Base-by-base conservation (phyloP, 2,888 invertebrate species). In the Drosophila greeni region DNA sequence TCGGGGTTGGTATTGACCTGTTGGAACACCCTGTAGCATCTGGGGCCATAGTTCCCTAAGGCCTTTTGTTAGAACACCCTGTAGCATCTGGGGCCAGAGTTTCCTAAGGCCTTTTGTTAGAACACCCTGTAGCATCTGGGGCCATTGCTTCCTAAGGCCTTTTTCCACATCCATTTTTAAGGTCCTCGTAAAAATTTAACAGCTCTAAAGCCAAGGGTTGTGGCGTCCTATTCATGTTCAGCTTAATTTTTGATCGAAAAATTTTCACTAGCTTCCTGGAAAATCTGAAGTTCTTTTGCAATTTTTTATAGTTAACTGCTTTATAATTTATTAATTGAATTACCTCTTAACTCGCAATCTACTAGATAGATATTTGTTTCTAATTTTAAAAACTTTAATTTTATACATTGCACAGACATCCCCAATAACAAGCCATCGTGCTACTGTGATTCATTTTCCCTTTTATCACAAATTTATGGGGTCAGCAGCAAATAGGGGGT, bases 401-500 rank as follows among this genome's bases (percentile, higher is more conserved):
- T 42, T 5, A 24, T 5, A 5, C 5, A 24, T n/a, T 23, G 5
- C n/a, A 42, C 5, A n/a, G n/a, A 26, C 16, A 43, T 43, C 12
- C 12, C 29, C 12, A 18, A 18, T 1, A 14, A 29, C 2, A 12
- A 12, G 12, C 45, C 29, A 8, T 18, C 4, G 12, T 9, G 14
- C 29, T 5, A 29, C 45, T 29, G 45, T 45, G 45, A 45, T 29
- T 45, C 18, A 45, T 29, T 45, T 45, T 7, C 12, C 8, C 2
- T 43, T 29, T 45, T 45, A 45, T 45, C 45, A 55, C 18, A 36
- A 36, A 45, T 45, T 45, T 29, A 45, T 45, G 18, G 45, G 45
- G 45, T 29, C 45, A 45, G 45, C 2, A 18, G 34, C 26, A n/a
- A 29, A 55, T 49, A 9, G 42, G 24, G 24, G 20, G 18, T 12